Percentiles rank a stretch among this genome's conserved stretches.
These are phyloP conservation scores for Karalla daura DNA, from an alignment of 2,797 vertebrate genomes.

Conservation along the genomic window DNA sequence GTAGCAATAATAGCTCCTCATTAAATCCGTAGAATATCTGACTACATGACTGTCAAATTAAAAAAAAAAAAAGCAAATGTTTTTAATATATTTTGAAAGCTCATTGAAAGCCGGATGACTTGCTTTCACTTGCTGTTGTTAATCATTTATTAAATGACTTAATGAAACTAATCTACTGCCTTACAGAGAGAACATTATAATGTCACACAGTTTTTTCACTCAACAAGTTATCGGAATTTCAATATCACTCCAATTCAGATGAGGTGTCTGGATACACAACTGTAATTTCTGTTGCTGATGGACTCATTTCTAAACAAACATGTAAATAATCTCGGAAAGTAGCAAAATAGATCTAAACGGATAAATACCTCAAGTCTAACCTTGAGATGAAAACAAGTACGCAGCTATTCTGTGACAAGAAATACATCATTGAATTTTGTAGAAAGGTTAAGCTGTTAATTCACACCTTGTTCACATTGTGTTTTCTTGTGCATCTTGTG, in stretches of 20 bases:
- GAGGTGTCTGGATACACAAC: neutral
- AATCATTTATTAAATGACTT: conserved; percentile 5
- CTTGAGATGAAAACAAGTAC: conserved; percentile 7
- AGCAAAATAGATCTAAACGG: neutral
- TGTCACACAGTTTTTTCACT: neutral
- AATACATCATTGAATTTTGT: neutral
- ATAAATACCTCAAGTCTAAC: neutral
- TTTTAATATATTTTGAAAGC: neutral
- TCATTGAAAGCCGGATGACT: neutral
- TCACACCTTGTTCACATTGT: neutral
- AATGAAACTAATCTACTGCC: neutral
- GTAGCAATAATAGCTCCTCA: neutral
- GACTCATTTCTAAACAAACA: too few relatives aligned
- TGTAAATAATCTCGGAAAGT: neutral
- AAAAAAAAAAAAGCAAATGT: too few relatives aligned
- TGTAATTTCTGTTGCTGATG: too few relatives aligned
- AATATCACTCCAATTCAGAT: neutral
- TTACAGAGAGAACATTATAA: neutral
- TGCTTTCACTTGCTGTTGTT: neutral
- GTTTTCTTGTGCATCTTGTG: neutral
- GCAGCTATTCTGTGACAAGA: neutral
- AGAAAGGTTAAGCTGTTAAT: neutral
- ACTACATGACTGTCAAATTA: neutral
- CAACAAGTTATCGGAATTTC: neutral
- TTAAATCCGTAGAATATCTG: neutral